A percentile compares a stretch with the other conserved stretches of the same genome.
phyloP scores from a whole-genome alignment of 2,888 invertebrate species.

The Sepiola atlantica region DNA sequence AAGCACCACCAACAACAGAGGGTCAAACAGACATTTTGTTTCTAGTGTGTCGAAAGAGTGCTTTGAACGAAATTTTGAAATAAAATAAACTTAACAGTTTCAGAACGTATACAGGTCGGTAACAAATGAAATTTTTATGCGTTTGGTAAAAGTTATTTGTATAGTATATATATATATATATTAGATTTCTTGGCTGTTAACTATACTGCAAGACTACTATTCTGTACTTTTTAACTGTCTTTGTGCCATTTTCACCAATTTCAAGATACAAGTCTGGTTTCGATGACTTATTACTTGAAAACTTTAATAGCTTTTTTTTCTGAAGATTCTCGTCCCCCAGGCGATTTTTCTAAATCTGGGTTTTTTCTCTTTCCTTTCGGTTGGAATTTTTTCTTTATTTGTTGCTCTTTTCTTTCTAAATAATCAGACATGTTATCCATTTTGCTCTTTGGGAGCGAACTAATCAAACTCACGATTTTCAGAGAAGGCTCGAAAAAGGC shows the following conservation, averaged over 20 bases:
- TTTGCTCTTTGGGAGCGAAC: neutral
- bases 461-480: neutral
- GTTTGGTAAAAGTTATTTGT: too few relatives aligned
- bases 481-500: neutral
- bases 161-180: too few relatives aligned
- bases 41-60: too few relatives aligned
- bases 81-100: too few relatives aligned
- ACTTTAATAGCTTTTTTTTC: neutral
- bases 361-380: neutral
- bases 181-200: too few relatives aligned
- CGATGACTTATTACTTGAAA: neutral
- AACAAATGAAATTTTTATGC: too few relatives aligned
- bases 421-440: constrained; percentile 61
- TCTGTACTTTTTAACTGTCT: too few relatives aligned
- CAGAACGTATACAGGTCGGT: too few relatives aligned
- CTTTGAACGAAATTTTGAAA: too few relatives aligned
- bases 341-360: neutral
- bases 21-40: too few relatives aligned
- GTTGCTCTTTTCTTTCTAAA: constrained; percentile 61
- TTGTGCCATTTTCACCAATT: neutral
- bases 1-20: too few relatives aligned
- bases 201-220: too few relatives aligned
- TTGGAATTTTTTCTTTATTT: constrained; percentile 51
- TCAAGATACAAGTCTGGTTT: neutral
- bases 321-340: neutral